These are phyloP conservation scores for Saturnia pavonia DNA, from an alignment of 2,888 invertebrate species.

Conservation along the genomic window DNA sequence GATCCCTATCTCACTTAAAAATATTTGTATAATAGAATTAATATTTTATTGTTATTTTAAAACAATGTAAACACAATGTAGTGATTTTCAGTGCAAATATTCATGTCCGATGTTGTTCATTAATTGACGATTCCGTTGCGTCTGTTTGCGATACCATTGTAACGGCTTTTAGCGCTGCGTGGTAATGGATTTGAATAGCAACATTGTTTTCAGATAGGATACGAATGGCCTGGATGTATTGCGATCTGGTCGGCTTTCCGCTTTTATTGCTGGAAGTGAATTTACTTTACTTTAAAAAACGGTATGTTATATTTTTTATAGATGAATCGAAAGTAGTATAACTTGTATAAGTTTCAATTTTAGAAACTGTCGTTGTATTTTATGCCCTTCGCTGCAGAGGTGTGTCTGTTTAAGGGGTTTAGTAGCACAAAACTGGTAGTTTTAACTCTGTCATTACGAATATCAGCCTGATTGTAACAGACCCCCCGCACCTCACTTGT, in stretches of 20 bases:
- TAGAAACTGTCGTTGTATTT: too few species aligned
- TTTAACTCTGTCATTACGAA: too few species aligned
- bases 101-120: conserved; percentile 7
- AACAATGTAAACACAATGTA: conserved; percentile 11
- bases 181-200: conserved; percentile 72
- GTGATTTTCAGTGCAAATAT: conserved; percentile 4
- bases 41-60: background rate
- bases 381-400: too few species aligned
- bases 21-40: too few species aligned
- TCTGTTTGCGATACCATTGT: conserved; percentile 63
- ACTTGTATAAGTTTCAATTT: background rate
- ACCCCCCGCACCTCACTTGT: too few species aligned
- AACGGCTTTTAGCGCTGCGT: conserved; percentile 50
- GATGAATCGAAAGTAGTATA: background rate
- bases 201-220: conserved; percentile 66
- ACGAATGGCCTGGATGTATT: conserved; percentile 56
- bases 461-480: too few species aligned
- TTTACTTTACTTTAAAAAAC: background rate
- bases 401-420: too few species aligned
- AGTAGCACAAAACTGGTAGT: too few species aligned
- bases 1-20: too few species aligned
- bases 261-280: background rate
- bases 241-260: conserved; percentile 41
- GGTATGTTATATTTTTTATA: background rate
- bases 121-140: conserved; percentile 27